Conservation (phyloP, 1,140 invertebrate species). For the Campoletis sonorensis region DNA sequence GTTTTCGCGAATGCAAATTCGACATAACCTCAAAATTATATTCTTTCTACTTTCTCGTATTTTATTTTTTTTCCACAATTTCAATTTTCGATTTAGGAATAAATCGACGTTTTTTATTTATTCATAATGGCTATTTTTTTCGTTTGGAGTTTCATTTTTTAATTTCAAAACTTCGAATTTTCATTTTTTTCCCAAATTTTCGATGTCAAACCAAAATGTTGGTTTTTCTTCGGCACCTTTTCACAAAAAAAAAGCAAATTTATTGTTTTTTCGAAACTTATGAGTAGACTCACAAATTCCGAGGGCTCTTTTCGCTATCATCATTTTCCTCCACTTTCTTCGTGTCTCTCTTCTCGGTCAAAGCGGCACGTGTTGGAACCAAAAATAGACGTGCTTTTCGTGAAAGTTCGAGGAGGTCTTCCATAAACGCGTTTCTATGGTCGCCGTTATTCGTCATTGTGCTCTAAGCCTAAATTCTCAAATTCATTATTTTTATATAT, state of each 20-base stretch:
- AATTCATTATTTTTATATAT: background rate
- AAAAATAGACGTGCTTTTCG: slow-evolving; percentile 17
- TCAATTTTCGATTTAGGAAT: too few species aligned
- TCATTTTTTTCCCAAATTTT: too few species aligned
- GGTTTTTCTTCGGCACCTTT: too few species aligned
- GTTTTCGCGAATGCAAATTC: background rate
- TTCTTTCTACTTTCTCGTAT: background rate
- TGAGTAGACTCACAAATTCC: too few species aligned
- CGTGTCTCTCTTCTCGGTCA: background rate
- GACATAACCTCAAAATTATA: background rate
- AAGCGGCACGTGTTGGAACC: background rate
- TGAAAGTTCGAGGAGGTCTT: slow-evolving; percentile 12
- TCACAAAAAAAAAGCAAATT: background rate
- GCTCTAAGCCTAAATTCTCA: background rate
- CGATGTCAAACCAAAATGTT: too few species aligned
- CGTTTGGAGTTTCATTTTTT: too few species aligned
- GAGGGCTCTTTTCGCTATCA: background rate
- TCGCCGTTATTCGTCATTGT: background rate
- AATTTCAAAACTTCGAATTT: too few species aligned
- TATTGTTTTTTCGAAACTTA: too few species aligned
- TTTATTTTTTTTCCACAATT: too few species aligned
- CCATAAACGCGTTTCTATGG: slow-evolving; percentile 2
- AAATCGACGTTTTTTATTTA: too few species aligned
- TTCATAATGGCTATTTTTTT: too few species aligned
- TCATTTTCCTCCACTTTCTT: background rate